Evolutionary conservation across 2,888 invertebrate genomes (phyloP).

Genomic region (Erebia palarica): DNA sequence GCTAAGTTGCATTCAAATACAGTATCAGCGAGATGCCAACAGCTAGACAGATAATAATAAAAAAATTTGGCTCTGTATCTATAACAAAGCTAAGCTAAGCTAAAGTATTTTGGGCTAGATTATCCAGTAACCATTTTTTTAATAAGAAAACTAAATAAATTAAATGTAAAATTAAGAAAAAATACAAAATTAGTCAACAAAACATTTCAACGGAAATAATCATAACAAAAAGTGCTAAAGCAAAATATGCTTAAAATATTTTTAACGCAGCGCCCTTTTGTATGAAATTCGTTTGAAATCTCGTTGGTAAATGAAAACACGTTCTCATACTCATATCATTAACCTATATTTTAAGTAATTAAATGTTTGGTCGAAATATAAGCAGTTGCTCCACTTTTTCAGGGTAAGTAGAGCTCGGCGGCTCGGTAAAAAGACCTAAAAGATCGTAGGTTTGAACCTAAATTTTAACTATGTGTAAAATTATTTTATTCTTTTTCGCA

Average conservation of each 20-base stretch:
- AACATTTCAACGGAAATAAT: not conserved
- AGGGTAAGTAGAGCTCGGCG: not conserved
- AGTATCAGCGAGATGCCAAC: too few relatives aligned
- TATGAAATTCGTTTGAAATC: constrained; percentile 20
- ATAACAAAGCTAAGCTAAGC: too few relatives aligned
- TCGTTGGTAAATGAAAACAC: constrained; percentile 20
- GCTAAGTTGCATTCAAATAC: too few relatives aligned
- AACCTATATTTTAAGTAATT: constrained; percentile 25
- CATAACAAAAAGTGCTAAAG: constrained; percentile 9
- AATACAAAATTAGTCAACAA: constrained; percentile 1
- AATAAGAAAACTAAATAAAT: too few relatives aligned
- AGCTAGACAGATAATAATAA: too few relatives aligned
- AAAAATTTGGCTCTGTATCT: too few relatives aligned
- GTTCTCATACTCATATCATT: constrained; percentile 19
- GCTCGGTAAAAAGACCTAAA: not conserved
- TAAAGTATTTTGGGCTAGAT: too few relatives aligned
- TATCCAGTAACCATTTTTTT: too few relatives aligned
- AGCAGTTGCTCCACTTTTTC: constrained; percentile 13
- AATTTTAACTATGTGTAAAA: too few relatives aligned
- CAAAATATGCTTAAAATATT: constrained; percentile 7
- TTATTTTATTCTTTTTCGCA: too few relatives aligned
- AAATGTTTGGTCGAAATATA: constrained; percentile 16
- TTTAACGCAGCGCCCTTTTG: constrained; percentile 21
- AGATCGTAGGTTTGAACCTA: not conserved
- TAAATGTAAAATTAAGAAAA: too few relatives aligned